Evolutionary conservation across 2,797 vertebrate species (phyloP).

Genomic region (Paratrypauchen microcephalus): DNA sequence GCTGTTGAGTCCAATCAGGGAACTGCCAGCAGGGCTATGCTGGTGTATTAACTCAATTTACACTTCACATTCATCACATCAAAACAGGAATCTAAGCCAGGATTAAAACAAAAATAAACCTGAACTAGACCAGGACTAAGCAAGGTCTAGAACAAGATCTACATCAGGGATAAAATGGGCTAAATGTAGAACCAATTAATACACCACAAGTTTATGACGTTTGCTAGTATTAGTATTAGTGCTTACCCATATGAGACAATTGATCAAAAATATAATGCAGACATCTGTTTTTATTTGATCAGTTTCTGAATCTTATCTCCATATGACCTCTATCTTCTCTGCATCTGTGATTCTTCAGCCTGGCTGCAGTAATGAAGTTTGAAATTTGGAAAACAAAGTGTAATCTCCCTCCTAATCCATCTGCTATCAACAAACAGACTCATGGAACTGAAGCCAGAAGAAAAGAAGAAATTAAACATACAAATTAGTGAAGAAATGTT

Average conservation of each 20-base stretch:
- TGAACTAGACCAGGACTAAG: too few relatives aligned
- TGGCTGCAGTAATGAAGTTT: constrained; percentile 70
- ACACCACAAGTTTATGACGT: too few relatives aligned
- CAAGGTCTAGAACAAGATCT: too few relatives aligned
- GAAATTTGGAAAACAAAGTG: constrained; percentile 70
- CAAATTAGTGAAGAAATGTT: background rate
- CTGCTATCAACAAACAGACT: constrained; percentile 62
- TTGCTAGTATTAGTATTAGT: too few relatives aligned
- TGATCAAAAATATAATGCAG: too few relatives aligned
- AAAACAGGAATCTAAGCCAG: too few relatives aligned
- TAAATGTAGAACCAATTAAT: too few relatives aligned
- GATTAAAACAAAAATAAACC: too few relatives aligned
- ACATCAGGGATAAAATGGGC: too few relatives aligned
- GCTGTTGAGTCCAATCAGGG: background rate
- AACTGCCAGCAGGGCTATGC: background rate
- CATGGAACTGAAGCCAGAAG: constrained; percentile 46
- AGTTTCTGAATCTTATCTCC: background rate
- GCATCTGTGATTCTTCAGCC: constrained; percentile 43
- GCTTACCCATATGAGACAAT: too few relatives aligned
- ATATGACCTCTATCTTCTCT: constrained; percentile 16
- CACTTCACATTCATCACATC: too few relatives aligned
- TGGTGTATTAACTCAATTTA: background rate
- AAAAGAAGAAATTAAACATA: constrained; percentile 14
- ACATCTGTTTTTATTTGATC: too few relatives aligned
- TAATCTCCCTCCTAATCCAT: constrained; percentile 64